phyloP scores from a whole-genome alignment of 2,113 vertebrate genomes.

The Rhadina sibilatrix region DNA sequence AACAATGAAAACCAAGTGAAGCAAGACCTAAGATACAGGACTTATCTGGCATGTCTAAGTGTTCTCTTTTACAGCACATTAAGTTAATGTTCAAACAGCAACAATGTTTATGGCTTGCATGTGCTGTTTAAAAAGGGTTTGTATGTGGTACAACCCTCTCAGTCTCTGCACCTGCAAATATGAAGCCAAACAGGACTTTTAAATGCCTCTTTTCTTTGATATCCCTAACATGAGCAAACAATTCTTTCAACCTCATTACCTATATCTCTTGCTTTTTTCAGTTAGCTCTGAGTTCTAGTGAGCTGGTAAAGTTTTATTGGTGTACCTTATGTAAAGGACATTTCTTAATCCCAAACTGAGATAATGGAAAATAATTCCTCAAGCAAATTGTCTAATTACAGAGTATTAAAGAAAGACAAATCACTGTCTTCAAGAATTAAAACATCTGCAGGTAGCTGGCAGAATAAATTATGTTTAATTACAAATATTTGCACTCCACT shows the following conservation, averaged over 20 bases:
- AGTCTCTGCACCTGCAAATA: background rate
- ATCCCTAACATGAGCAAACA: background rate
- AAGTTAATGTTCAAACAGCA: background rate
- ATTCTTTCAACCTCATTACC: background rate
- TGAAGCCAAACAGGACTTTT: background rate
- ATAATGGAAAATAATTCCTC: background rate
- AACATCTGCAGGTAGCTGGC: background rate
- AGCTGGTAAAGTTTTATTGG: background rate
- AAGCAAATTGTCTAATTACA: background rate
- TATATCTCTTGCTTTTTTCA: background rate
- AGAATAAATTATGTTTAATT: background rate
- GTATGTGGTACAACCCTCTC: background rate
- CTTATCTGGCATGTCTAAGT: background rate
- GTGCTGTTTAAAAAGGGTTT: background rate
- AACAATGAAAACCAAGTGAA: background rate
- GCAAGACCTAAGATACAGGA: accelerated
- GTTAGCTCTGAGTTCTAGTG: background rate
- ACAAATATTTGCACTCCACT: background rate
- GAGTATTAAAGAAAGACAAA: background rate
- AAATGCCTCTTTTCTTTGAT: background rate
- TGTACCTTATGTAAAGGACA: background rate
- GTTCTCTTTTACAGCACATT: background rate
- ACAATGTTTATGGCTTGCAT: background rate
- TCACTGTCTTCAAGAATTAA: background rate
- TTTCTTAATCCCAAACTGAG: background rate